Base-by-base conservation (phyloP, 2,113 vertebrate genomes). In the Nicator chloris region DNA sequence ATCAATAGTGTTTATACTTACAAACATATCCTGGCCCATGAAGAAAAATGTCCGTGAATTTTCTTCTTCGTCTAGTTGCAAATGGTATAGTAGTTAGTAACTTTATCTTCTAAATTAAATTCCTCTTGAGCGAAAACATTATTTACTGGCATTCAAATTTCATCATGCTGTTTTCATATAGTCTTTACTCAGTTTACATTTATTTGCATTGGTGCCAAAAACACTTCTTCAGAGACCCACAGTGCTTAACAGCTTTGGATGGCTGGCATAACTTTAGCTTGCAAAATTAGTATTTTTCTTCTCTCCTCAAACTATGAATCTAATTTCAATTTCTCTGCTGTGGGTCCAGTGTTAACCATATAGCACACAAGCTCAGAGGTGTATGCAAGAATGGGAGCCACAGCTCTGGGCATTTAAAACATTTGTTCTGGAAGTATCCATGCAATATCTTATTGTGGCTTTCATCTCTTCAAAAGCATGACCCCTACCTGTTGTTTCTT, bases 111-210 rank as follows among this genome's bases (percentile, higher is more conserved):
- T 87, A 92, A 95, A 93, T 92, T 92, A 92, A 94, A 93, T 89
- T 91, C 50, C 53, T 79, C 40, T 82, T 76, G 53, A 82, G 57
- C 0, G 0, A 79, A 91, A 92, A 22, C 26, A 57, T 83, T 92
- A 92, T 95, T 93, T 88, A 78, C n/a, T 91, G 61, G 33, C 5
- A 18, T 92, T 94, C 92, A 86, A 93, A 89, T 96, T 95, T 68
- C 37, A 92, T 92, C 70, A 45, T 91, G 40, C 28, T 95, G 77
- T 95, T 95, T 95, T 93, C 86, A 64, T 78, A 64, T 65, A 79
- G 33, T 64, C 23, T 96, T 93, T 88, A 76, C 31, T 93, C 49
- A 57, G 81, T 92, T 94, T 92, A 71, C 60, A 40, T 73, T 90
- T 97, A 51, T 90, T 86, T 91, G 49, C 26, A 30, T 66, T 71